Evolutionary conservation across 2,888 invertebrate genomes (phyloP), one percentile per base, ranked within the genome.

Genomic region (Drosophila ustulata): DNA sequence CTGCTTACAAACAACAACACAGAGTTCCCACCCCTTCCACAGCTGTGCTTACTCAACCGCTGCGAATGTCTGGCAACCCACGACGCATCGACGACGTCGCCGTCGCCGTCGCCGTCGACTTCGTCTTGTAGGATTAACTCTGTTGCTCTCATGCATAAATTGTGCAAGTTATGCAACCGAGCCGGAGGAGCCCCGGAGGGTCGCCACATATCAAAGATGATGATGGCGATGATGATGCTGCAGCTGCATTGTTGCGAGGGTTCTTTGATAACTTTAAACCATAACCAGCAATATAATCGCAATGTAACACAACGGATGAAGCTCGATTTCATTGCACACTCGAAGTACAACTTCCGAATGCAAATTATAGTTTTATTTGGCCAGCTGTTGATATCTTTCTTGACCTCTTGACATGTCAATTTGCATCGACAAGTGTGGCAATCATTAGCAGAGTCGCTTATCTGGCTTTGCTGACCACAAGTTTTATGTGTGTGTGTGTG

Each of bases 121-220:
- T 52, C 71, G 71, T 66, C 82, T 82, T 66, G 78, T 66, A 66
- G 82, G 85, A 82, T 82, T 82, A 82, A 75, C 75, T 70, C 71
- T 62, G 75, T 56, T 70, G 73, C 78, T 75, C 73, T 78, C 82
- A 80, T 84, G 82, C 82, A 82, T 84, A 82, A 82, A 84, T 82
- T 85, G 72, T 55, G 83, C 83, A 83, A 81, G 80, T 78, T 78
- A 68, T 72, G 71, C 75, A 75, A 57, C 49, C 43, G 51, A 50
- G 18, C 34, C 57, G 55, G 28, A 25, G 46, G 23, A 30, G 55
- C 45, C 56, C 56, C 51, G 50, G 41, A 46, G 69, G 57, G 37
- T 53, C 52, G 51, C 47, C 62, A 56, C 34, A 56, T 39, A 46
- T 30, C 56, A 56, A n/a, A 51, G 43, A 32, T 57, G 46, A 56